A percentile compares a stretch with the other conserved stretches of the same genome.
Conservation (phyloP, 2,888 invertebrate genomes). For the Lasioglossum zephyrum region DNA sequence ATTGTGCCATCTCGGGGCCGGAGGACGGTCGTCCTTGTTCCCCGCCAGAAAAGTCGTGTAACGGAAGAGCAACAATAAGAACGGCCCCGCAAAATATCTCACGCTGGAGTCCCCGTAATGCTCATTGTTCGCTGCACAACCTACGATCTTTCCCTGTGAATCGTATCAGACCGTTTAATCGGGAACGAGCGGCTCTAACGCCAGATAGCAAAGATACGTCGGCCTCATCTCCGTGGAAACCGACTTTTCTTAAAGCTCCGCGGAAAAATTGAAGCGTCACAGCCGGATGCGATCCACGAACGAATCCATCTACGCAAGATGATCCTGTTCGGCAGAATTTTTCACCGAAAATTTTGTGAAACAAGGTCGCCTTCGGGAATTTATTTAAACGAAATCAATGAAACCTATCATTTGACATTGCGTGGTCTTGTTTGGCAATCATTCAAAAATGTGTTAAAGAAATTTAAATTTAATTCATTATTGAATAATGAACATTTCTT, state of each 20-base stretch:
- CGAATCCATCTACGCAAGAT: neutral
- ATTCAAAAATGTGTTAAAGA: too few relatives aligned
- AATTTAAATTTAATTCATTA: too few relatives aligned
- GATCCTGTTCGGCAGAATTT: neutral
- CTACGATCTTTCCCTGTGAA: constrained; percentile 62
- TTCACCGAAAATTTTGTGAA: neutral
- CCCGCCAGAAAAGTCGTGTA: constrained; percentile 59
- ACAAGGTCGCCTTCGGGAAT: neutral
- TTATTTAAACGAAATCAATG: neutral
- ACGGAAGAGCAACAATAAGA: constrained; percentile 67
- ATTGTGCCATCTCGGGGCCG: constrained; percentile 29
- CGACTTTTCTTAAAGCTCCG: constrained; percentile 39
- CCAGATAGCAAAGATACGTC: constrained; percentile 31
- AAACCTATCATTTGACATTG: neutral
- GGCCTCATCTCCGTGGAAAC: constrained; percentile 50
- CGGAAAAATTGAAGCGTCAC: constrained; percentile 18
- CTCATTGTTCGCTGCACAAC: constrained; percentile 72
- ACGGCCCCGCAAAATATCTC: constrained; percentile 66
- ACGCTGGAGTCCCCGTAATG: constrained; percentile 68
- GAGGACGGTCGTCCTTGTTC: constrained; percentile 62
- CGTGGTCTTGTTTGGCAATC: neutral
- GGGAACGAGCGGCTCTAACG: constrained; percentile 44
- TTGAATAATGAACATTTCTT: neutral
- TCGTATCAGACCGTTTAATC: constrained; percentile 71
- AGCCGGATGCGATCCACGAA: neutral